Conservation (phyloP, 1,140 invertebrate genomes). For the Penaeus chinensis region DNA sequence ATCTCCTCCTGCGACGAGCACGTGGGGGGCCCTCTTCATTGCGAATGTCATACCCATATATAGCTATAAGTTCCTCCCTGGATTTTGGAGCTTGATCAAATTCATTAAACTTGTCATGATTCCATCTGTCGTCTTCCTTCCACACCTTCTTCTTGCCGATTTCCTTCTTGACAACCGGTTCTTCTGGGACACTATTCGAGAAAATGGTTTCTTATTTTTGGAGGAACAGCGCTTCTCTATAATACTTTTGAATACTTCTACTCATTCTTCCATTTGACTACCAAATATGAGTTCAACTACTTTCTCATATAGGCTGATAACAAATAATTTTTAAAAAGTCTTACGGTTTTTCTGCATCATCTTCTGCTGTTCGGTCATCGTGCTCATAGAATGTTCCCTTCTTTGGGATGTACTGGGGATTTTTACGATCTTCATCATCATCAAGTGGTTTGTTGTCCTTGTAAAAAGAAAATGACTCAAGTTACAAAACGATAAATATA, state of each 20-base stretch:
- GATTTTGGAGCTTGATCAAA: constrained; percentile 86
- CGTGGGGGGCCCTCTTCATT: constrained; percentile 91
- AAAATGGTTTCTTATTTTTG: too few relatives aligned
- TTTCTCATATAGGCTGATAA: not conserved
- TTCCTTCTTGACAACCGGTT: constrained; percentile 57
- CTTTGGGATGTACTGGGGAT: constrained; percentile 97
- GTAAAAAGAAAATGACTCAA: not conserved
- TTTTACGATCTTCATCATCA: constrained; percentile 93
- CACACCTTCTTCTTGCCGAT: constrained; percentile 70
- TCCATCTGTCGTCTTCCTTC: constrained; percentile 81
- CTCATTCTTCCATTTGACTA: not conserved
- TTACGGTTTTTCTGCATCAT: constrained; percentile 64
- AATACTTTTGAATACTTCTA: too few relatives aligned
- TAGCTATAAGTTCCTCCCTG: constrained; percentile 84
- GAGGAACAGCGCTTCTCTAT: too few relatives aligned
- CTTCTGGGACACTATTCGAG: constrained; percentile 11
- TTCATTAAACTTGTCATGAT: constrained; percentile 90
- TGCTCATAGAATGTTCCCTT: constrained; percentile 96
- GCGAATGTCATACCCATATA: constrained; percentile 95
- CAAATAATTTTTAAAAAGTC: not conserved
- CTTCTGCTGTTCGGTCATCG: constrained; percentile 79
- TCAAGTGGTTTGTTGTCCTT: constrained; percentile 72
- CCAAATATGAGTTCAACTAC: not conserved
- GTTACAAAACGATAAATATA: not conserved
- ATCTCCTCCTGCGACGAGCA: constrained; percentile 83